phyloP scores from a whole-genome alignment of 2,888 invertebrate genomes.

The Lithodes maja region DNA sequence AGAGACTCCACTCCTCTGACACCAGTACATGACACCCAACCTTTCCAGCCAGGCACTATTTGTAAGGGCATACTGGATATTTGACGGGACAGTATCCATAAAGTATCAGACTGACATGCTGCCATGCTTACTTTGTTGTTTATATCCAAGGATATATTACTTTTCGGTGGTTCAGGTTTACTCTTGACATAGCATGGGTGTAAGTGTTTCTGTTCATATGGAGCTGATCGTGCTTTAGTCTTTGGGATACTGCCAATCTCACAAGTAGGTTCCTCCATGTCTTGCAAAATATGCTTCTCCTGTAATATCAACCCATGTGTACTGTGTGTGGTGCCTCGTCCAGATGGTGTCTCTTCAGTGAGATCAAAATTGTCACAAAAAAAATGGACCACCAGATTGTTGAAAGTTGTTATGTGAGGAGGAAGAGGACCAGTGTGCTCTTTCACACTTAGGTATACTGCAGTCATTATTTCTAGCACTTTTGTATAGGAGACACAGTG shows the following conservation, averaged over 20 bases:
- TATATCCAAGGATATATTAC: background rate
- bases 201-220: background rate
- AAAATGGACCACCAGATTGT: background rate
- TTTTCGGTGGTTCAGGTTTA: background rate
- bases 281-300: background rate
- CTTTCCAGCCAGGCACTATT: background rate
- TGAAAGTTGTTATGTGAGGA: background rate
- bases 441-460: slow-evolving; percentile 19
- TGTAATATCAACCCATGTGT: background rate
- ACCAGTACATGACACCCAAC: background rate
- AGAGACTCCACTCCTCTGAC: background rate
- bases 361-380: background rate
- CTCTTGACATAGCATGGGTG: background rate
- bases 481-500: slow-evolving; percentile 1
- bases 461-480: slow-evolving; percentile 19
- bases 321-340: background rate
- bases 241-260: too few species aligned
- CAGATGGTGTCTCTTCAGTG: slow-evolving; percentile 21
- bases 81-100: background rate
- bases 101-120: background rate
- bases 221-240: background rate
- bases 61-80: background rate
- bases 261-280: background rate
- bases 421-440: slow-evolving; percentile 21
- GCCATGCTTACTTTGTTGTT: background rate